phyloP scores from a whole-genome alignment of 2,113 vertebrate genomes.

The Gambusia affinis region DNA sequence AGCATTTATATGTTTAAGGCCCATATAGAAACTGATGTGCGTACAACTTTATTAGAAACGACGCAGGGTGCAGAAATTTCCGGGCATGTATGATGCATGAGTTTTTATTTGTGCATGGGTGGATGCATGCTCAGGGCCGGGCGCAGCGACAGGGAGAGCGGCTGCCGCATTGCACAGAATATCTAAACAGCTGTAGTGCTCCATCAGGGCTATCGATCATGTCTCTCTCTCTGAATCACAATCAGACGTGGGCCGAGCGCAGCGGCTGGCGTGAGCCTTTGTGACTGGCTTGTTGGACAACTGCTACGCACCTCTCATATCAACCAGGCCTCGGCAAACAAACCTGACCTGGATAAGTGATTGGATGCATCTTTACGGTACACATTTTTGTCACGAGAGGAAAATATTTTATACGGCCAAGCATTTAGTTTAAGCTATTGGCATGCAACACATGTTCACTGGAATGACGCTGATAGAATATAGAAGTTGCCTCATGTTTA shows the following conservation, averaged over 20 bases:
- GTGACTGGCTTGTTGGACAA: slow-evolving; percentile 58
- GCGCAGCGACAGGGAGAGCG: slow-evolving; percentile 46
- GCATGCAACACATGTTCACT: not conserved
- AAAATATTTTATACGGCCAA: not conserved
- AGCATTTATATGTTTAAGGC: not conserved
- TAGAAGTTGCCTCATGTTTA: slow-evolving; percentile 2
- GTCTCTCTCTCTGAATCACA: slow-evolving; percentile 73
- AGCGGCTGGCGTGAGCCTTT: slow-evolving; percentile 53
- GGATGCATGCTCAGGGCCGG: slow-evolving; percentile 45
- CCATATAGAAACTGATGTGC: not conserved
- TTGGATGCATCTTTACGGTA: slow-evolving; percentile 36
- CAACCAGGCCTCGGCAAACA: slow-evolving; percentile 57
- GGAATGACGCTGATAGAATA: slow-evolving; percentile 4
- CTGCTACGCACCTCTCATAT: slow-evolving; percentile 61
- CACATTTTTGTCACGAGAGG: slow-evolving; percentile 24
- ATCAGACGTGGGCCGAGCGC: slow-evolving; percentile 70
- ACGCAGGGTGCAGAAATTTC: not conserved
- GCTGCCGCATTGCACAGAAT: slow-evolving; percentile 77
- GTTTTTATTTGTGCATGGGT: slow-evolving; percentile 18
- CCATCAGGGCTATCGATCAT: slow-evolving; percentile 78
- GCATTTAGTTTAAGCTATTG: slow-evolving; percentile 7
- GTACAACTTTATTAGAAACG: not conserved
- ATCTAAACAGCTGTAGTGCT: slow-evolving; percentile 75
- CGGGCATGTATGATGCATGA: not conserved
- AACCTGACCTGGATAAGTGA: slow-evolving; percentile 62